Evolutionary conservation across 1,140 invertebrate genomes (phyloP).

Genomic region (Sweltsa coloradensis): DNA sequence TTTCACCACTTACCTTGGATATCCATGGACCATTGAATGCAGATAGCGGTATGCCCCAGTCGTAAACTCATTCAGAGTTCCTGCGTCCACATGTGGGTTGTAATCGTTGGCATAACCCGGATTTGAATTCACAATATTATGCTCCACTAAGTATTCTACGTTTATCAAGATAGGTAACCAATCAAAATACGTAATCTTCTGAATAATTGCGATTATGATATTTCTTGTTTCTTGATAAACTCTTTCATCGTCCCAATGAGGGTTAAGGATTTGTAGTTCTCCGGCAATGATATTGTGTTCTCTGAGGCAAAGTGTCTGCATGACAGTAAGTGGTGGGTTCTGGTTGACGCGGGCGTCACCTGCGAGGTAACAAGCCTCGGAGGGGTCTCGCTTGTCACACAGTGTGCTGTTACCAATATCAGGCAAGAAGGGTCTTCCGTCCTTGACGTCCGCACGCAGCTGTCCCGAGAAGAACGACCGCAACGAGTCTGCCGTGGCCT

Average conservation of each 20-base stretch:
- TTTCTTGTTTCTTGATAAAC: slow-evolving; percentile 76
- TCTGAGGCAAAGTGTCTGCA: slow-evolving; percentile 73
- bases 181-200: slow-evolving; percentile 76
- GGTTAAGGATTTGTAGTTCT: slow-evolving; percentile 58
- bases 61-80: slow-evolving; percentile 71
- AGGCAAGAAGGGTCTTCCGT: slow-evolving; percentile 54
- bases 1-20: slow-evolving; percentile 55
- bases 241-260: slow-evolving; percentile 76
- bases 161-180: slow-evolving; percentile 70
- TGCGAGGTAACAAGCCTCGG: slow-evolving; percentile 54
- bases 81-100: slow-evolving; percentile 61
- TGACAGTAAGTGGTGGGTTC: slow-evolving; percentile 61
- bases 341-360: slow-evolving; percentile 83
- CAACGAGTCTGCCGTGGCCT: slow-evolving; percentile 45
- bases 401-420: slow-evolving; percentile 47
- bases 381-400: slow-evolving; percentile 38
- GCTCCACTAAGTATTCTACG: no score
- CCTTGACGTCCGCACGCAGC: slow-evolving; percentile 43
- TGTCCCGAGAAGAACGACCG: slow-evolving; percentile 50
- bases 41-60: slow-evolving; percentile 80
- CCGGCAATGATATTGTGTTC: slow-evolving; percentile 85
- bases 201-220: slow-evolving; percentile 63
- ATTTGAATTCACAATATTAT: no score
- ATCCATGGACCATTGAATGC: slow-evolving; percentile 69
- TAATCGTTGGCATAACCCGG: slow-evolving; percentile 63